Evolutionary conservation across 2,797 vertebrate species (phyloP).

Genomic region (Melanotaenia nigrans): DNA sequence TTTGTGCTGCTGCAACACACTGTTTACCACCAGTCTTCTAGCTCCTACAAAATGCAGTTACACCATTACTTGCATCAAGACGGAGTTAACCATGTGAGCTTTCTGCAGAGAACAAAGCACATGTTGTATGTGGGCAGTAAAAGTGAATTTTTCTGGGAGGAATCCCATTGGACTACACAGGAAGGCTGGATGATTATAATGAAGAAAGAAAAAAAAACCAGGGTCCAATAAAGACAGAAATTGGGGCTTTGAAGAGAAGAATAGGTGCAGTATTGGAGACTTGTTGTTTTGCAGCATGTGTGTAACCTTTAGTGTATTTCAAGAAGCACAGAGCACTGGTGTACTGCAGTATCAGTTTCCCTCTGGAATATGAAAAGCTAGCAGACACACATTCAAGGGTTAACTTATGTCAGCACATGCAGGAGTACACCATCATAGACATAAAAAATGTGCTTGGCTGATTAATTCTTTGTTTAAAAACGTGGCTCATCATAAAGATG

Average conservation of each 20-base stretch:
- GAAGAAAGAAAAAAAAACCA: constrained; percentile 9
- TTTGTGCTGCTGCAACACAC: constrained; percentile 15
- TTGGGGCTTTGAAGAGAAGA: constrained; percentile 18
- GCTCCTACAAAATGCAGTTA: constrained; percentile 4
- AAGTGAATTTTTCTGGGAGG: constrained; percentile 29
- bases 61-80: not conserved
- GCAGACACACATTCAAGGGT: not conserved
- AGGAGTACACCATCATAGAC: too few relatives aligned
- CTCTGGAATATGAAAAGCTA: not conserved
- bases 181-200: constrained; percentile 13
- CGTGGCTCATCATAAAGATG: not conserved
- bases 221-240: constrained; percentile 30
- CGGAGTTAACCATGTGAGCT: not conserved
- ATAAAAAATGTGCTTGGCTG: too few relatives aligned
- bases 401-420: not conserved
- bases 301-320: constrained; percentile 6
- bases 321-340: not conserved
- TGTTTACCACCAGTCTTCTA: constrained; percentile 10
- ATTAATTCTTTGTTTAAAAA: not conserved
- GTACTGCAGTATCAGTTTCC: constrained; percentile 10
- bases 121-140: constrained; percentile 9
- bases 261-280: not conserved
- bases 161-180: constrained; percentile 17
- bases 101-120: not conserved
- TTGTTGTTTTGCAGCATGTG: not conserved